A percentile compares a stretch with the other conserved stretches of the same genome.
Conservation (phyloP, 2,797 vertebrate genomes). For the Mallotus villosus region DNA sequence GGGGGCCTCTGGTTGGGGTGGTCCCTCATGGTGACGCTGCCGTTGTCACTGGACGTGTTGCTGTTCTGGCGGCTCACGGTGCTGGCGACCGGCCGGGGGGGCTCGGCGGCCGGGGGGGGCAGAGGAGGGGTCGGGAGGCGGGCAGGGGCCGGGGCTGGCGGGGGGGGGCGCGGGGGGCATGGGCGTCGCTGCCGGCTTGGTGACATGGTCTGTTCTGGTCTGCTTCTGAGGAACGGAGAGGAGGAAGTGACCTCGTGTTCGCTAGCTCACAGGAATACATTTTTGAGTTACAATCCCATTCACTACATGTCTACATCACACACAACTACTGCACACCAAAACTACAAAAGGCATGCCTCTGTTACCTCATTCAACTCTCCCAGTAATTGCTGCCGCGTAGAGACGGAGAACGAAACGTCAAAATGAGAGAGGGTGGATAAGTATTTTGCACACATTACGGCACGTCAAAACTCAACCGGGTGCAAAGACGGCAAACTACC, state of each 20-base stretch:
- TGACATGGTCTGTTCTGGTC: slow-evolving; percentile 69
- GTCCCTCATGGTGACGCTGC: slow-evolving; percentile 73
- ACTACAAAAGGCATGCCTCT: slow-evolving; percentile 9
- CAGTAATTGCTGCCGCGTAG: slow-evolving; percentile 86
- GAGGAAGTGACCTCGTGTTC: not conserved
- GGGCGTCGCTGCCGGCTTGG: slow-evolving; percentile 58
- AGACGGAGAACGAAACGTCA: slow-evolving; percentile 52
- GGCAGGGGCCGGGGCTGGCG: slow-evolving; percentile 61
- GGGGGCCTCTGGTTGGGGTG: slow-evolving; percentile 68
- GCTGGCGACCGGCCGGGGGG: slow-evolving; percentile 52
- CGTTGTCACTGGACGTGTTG: slow-evolving; percentile 78
- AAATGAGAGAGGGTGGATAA: slow-evolving; percentile 12
- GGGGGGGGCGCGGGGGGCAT: slow-evolving; percentile 66
- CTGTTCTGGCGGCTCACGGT: slow-evolving; percentile 78
- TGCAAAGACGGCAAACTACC: not conserved
- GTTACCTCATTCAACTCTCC: slow-evolving; percentile 97
- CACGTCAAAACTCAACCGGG: not conserved
- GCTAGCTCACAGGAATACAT: not conserved
- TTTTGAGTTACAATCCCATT: not conserved
- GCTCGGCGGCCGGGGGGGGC: slow-evolving; percentile 58
- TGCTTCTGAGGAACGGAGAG: slow-evolving; percentile 80
- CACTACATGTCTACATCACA: not conserved
- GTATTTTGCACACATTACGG: not conserved
- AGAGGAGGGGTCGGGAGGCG: slow-evolving; percentile 75
- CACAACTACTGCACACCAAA: not conserved